Conservation (phyloP, 1,140 invertebrate genomes). For the Drosophila melanica region DNA sequence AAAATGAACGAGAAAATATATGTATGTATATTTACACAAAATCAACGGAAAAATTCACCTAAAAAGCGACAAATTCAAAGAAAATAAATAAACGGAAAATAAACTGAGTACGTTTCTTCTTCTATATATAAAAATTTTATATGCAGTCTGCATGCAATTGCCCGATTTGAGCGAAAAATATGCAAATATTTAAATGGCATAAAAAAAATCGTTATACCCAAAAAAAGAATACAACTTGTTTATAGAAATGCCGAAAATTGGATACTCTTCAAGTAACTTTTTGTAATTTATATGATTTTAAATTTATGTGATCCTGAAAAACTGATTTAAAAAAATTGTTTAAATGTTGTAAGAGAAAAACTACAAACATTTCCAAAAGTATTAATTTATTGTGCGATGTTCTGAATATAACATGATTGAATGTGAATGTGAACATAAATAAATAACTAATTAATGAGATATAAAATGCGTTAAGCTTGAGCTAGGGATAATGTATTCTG, state of each 20-base stretch:
- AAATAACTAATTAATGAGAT: background rate
- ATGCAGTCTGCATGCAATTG: conserved; percentile 53
- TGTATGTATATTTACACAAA: conserved; percentile 4
- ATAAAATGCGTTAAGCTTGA: background rate
- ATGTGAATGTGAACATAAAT: background rate
- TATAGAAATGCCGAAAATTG: background rate
- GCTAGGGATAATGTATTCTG: too few relatives aligned
- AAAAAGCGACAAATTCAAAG: conserved; percentile 13
- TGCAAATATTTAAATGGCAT: conserved; percentile 58
- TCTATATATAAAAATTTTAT: conserved; percentile 37
- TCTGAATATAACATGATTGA: too few relatives aligned
- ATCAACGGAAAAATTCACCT: conserved; percentile 22
- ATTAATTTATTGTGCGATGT: too few relatives aligned
- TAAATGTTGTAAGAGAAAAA: too few relatives aligned
- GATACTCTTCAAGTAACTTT: background rate
- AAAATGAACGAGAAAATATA: conserved; percentile 13
- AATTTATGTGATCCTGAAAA: background rate
- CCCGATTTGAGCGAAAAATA: conserved; percentile 59
- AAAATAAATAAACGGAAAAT: conserved; percentile 36
- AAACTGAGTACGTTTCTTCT: background rate
- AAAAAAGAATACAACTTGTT: conserved; percentile 10
- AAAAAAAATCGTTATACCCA: conserved; percentile 25
- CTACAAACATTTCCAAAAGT: too few relatives aligned
- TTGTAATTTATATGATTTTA: background rate
- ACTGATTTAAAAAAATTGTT: background rate